phyloP scores from a whole-genome alignment of 2,113 vertebrate genomes.

The Hylia prasina region DNA sequence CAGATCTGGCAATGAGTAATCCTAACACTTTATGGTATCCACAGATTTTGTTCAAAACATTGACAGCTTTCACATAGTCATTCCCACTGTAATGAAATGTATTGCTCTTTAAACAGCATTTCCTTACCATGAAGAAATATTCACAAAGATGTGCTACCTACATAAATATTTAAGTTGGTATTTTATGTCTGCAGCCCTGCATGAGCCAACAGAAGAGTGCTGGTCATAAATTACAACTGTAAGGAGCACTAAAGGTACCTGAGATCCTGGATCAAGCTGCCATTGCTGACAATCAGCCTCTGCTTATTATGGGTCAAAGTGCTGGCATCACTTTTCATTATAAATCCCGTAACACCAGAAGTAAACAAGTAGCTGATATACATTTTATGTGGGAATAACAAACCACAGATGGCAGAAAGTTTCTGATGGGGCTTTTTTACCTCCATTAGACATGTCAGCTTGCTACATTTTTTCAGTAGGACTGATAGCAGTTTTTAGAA shows the following conservation, averaged over 20 bases:
- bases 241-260: not conserved
- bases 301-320: not conserved
- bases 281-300: not conserved
- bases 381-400: not conserved
- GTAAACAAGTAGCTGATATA: not conserved
- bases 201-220: not conserved
- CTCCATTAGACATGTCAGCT: not conserved
- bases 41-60: constrained; percentile 59
- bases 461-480: not conserved
- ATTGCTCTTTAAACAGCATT: constrained; percentile 33
- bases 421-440: not conserved
- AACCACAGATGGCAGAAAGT: not conserved
- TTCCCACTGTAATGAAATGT: constrained; percentile 16
- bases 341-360: not conserved
- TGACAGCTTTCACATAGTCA: constrained; percentile 58
- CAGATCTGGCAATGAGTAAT: constrained; percentile 57
- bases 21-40: constrained; percentile 35
- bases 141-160: constrained; percentile 5
- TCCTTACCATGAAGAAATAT: not conserved
- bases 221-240: not conserved
- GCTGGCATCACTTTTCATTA: not conserved
- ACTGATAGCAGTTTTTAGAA: not conserved
- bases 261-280: not conserved
- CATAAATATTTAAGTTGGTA: constrained; percentile 43
- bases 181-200: not conserved